Evolutionary conservation across 2,113 vertebrate genomes (phyloP), one percentile per base, ranked within the genome.

Genomic region (Tretioscincus oriximinensis): DNA sequence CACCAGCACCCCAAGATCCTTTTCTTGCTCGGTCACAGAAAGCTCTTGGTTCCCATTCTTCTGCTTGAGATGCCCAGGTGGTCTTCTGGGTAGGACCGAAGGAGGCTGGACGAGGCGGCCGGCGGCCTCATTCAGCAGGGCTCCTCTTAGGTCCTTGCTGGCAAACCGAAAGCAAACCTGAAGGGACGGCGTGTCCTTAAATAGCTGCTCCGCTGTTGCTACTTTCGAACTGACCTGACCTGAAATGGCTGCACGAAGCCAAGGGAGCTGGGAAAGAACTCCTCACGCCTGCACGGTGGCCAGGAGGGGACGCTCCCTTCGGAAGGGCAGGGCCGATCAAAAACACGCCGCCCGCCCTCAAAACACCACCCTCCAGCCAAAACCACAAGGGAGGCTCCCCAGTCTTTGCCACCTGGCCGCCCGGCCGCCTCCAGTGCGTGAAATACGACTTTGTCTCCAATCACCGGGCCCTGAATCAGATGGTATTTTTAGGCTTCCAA

Each of bases 401-500:
- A 22, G 26, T 26, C 7, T 20, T 24, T 28, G n/a, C 60, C 21
- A 2, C 66, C 31, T 1, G 7, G 29, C 22, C 9, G 24, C 60
- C n/a, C 54, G 12, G 60, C 16, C n/a, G 9, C 75, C 84, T 74
- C 67, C 2, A 26, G 28, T 35, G 60, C 81, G 67, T 5, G 41
- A 81, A 86, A 81, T 18, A 28, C 9, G 68, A 1, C 45, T 64
- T 70, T 29, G 66, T 60, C 68, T n/a, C 82, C 85, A 35, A 29
- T 80, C 85, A 22, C 72, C 77, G 29, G 60, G 35, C 66, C 26
- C 29, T 67, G 77, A 89, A 7, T 26, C 66, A 6, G 35, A 76
- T 0, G 73, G 87, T 35, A 86, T 88, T 85, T 41, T 76, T 63
- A 85, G 86, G 83, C 85, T 87, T 75, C 86, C 68, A 78, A 83